Percentiles rank a stretch among this genome's conserved stretches.
phyloP scores from a whole-genome alignment of 2,797 vertebrate species.

The Thripadectes ignobilis region DNA sequence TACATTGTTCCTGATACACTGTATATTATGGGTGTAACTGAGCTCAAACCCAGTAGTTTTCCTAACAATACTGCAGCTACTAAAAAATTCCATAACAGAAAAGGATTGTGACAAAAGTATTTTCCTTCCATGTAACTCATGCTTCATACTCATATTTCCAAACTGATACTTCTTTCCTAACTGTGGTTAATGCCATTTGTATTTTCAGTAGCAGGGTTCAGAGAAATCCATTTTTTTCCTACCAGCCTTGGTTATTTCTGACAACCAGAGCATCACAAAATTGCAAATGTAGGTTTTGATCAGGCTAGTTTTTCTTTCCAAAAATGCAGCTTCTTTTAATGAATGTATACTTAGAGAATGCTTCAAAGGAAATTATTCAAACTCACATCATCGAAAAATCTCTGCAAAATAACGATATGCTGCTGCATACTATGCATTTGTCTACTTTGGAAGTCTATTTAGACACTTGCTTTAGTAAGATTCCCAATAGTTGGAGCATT shows the following conservation, averaged over 20 bases:
- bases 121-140: not conserved
- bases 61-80: not conserved
- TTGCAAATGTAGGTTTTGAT: constrained; percentile 8
- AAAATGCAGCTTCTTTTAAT: constrained; percentile 16
- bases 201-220: not conserved
- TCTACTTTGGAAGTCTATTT: not conserved
- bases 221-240: not conserved
- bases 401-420: not conserved
- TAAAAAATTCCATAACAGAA: constrained; percentile 10
- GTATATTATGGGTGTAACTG: not conserved
- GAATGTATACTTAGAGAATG: not conserved
- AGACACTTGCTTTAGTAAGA: not conserved
- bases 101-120: not conserved
- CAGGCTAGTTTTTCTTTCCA: constrained; percentile 34
- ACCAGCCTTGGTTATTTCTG: not conserved
- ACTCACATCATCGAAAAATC: constrained; percentile 21
- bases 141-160: not conserved
- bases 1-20: not conserved
- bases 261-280: constrained; percentile 16
- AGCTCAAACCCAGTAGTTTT: not conserved
- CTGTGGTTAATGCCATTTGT: not conserved
- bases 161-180: constrained; percentile 31
- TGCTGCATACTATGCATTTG: not conserved
- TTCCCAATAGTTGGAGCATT: not conserved
- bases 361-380: constrained; percentile 66